Base-by-base conservation (phyloP, 2,797 vertebrate species). In the Acipenser transmontanus region DNA sequence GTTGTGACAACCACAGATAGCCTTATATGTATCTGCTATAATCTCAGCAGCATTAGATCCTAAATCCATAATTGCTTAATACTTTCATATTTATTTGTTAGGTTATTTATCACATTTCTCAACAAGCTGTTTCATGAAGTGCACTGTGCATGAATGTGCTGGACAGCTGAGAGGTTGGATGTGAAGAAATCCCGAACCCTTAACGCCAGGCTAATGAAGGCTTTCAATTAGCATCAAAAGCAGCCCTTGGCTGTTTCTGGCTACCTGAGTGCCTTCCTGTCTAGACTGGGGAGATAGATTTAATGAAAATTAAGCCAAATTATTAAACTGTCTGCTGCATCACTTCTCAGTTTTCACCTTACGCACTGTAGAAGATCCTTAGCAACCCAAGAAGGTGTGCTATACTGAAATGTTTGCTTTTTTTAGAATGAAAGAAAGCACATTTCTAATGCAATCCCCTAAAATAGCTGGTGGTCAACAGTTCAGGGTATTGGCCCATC, bases 381-480 rank as follows among this genome's bases (percentile, higher is more conserved):
- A 68, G 69, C 64, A 50, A 75, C 75, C 75, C 76, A 81, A 81
- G 68, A 76, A 67, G 74, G 70, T 66, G 65, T 81, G 76, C 84
- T 76, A 76, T 70, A 78, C 65, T 78, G 81, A 83, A 85, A 87
- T 87, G 76, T 69, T 72, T 71, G 52, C 63, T 72, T 65, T 20
- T 64, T 59, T 62, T 62, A 13, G 20, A 52, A 65, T 70, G 83
- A 77, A 80, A 78, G 74, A 77, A 72, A 17, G 17, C 17, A 71
- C 76, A 59, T 87, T 87, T 86, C 85, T 80, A 76, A 85, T 83
- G 87, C 80, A 79, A 81, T 77, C 81, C 67, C 62, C 34, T 9
- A 83, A 82, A 88, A 89, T 88, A 87, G 90, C 90, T 89, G 83
- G 85, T 88, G 88, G 89, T 89, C 87, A 91, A 83, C 85, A 90